Conservation (phyloP, 2,797 vertebrate genomes). For the Muscicapa comitata region DNA sequence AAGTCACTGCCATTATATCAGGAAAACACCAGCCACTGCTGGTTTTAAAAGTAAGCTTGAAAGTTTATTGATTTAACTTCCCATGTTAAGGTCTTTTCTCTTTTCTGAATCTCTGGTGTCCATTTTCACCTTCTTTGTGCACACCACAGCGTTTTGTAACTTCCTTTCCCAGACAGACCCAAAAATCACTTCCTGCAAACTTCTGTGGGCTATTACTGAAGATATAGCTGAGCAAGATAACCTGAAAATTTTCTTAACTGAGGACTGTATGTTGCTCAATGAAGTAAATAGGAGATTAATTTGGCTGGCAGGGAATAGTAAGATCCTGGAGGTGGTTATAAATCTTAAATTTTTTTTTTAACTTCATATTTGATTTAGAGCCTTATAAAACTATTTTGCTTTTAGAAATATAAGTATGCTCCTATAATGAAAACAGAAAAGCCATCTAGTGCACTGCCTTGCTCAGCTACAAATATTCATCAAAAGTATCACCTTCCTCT, state of each 20-base stretch:
- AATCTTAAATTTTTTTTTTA: not conserved
- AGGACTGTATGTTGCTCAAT: not conserved
- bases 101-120: not conserved
- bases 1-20: not conserved
- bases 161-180: not conserved
- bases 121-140: not conserved
- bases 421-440: conserved; percentile 29
- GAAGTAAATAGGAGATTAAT: conserved; percentile 48
- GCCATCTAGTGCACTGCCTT: not conserved
- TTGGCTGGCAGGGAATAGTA: conserved; percentile 28
- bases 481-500: not conserved
- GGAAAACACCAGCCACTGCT: not conserved
- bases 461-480: conserved; percentile 43
- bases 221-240: not conserved
- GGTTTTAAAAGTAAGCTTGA: not conserved
- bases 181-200: not conserved
- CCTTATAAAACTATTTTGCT: not conserved
- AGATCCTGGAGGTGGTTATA: conserved; percentile 45
- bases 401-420: conserved; percentile 32
- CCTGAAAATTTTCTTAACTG: conserved; percentile 6
- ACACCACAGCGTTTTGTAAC: not conserved
- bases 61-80: not conserved
- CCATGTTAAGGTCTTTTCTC: not conserved
- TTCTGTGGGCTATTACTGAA: not conserved
- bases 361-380: conserved; percentile 50